Base-by-base conservation (phyloP, 2,888 invertebrate genomes). In the Mythimna ferrago region DNA sequence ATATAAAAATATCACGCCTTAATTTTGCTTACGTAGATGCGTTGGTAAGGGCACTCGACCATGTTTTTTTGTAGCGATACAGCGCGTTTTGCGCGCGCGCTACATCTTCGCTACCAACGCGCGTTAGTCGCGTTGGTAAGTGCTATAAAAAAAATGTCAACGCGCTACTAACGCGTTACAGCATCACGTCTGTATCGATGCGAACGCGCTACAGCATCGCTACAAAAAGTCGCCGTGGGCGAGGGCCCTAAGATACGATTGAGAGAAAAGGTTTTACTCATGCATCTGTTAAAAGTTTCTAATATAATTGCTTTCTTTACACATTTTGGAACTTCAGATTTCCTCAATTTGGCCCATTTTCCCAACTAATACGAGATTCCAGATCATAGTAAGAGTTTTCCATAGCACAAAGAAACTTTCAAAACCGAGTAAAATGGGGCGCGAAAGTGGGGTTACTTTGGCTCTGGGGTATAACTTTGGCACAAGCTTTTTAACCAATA, bases 281-380 rank as follows among this genome's bases (percentile, higher is more conserved):
- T 62, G 5, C 35, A 57, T 51, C 26, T 53, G 2, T 38, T 14
- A 21, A 48, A 21, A 6, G 51, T 56, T 61, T 61, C 21, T 26
- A 38, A 16, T 16, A 38, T 38, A 61, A 21, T 53, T 63, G 38
- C 14, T 77, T 77, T 44, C 16, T 44, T 41, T 26, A 14, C 26
- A 71, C n/a, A 74, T 38, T 7, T 35, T 32, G 16, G 48, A 35
- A 54, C 14, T 19, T 38, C 16, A 38, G 16, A 38, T n/a, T 21
- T 41, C 58, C 2, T 6, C 9, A 26, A 19, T 14, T 41, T 44
- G 16, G 2, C 5, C 54, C 2, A 32, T 32, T 6, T 10, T 11
- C 21, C n/a, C 35, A 44, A 26, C 51, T 11, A 44, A 21, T 26
- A 9, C 2, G 26, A 69, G 19, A 21, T 77, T 26, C 14, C 68